These are phyloP conservation scores for Vanessa tameamea DNA, from an alignment of 1,140 invertebrate genomes.

Conservation along the genomic window DNA sequence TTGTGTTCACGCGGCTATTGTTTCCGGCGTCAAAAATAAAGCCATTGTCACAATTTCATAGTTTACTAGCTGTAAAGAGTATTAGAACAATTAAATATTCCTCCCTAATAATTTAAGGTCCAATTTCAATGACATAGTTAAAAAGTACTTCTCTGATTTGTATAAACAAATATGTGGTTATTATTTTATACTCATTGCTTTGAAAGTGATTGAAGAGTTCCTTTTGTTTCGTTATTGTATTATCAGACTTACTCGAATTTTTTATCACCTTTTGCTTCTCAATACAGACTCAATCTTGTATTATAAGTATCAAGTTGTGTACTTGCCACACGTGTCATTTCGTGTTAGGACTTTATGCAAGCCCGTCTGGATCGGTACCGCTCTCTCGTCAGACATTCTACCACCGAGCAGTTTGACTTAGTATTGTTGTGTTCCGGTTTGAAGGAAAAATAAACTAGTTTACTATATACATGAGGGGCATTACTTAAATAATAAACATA, in stretches of 20 bases:
- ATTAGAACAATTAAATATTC: background rate
- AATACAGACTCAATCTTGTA: too few relatives aligned
- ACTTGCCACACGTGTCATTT: too few relatives aligned
- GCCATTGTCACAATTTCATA: slow-evolving; percentile 9
- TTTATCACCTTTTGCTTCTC: background rate
- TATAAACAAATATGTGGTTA: background rate
- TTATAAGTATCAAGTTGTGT: too few relatives aligned
- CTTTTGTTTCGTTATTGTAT: background rate
- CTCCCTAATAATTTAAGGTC: background rate
- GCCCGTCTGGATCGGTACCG: too few relatives aligned
- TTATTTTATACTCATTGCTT: background rate
- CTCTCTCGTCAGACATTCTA: too few relatives aligned
- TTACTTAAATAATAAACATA: too few relatives aligned
- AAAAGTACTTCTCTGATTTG: background rate
- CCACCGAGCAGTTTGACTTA: too few relatives aligned
- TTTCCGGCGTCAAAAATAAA: slow-evolving; percentile 31
- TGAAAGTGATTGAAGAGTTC: background rate
- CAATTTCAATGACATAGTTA: background rate
- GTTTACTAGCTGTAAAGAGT: slow-evolving; percentile 3
- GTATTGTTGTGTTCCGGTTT: too few relatives aligned
- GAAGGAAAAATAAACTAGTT: too few relatives aligned
- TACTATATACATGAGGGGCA: too few relatives aligned
- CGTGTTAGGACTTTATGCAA: too few relatives aligned
- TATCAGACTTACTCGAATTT: background rate
- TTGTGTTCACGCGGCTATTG: slow-evolving; percentile 43